A percentile compares a stretch with the other conserved stretches of the same genome.
Conservation (phyloP, 2,888 invertebrate species). For the Apotomis capreana region DNA sequence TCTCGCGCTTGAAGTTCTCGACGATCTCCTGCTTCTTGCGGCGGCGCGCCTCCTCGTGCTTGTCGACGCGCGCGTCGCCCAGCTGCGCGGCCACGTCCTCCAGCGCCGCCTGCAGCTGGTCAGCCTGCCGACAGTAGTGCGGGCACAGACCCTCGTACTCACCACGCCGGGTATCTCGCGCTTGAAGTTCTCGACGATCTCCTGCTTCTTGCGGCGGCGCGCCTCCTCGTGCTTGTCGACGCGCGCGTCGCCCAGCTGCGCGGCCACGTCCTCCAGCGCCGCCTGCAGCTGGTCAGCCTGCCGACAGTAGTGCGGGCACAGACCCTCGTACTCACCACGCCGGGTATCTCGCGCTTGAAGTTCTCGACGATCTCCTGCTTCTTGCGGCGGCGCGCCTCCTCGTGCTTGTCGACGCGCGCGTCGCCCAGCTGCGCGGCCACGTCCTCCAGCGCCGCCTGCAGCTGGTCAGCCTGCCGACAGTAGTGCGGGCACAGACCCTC, state of each 20-base stretch:
- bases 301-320: too few species aligned
- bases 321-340: too few species aligned
- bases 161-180: background rate
- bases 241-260: too few species aligned
- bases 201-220: conserved; percentile 96
- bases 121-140: conserved; percentile 92
- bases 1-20: conserved; percentile 93
- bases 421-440: conserved; percentile 94
- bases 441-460: conserved; percentile 93
- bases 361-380: conserved; percentile 89
- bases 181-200: conserved; percentile 72
- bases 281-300: too few species aligned
- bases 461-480: conserved; percentile 90
- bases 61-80: conserved; percentile 98
- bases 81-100: conserved; percentile 95
- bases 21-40: conserved; percentile 99
- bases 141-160: conserved; percentile 92
- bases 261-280: too few species aligned
- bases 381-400: conserved; percentile 96
- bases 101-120: conserved; percentile 92
- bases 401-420: conserved; percentile 98
- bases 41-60: conserved; percentile 97
- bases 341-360: too few species aligned
- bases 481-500: conserved; percentile 82
- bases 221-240: conserved; percentile 98